Evolutionary conservation across 2,888 invertebrate genomes (phyloP).

Genomic region (Hybos culiciformis): DNA sequence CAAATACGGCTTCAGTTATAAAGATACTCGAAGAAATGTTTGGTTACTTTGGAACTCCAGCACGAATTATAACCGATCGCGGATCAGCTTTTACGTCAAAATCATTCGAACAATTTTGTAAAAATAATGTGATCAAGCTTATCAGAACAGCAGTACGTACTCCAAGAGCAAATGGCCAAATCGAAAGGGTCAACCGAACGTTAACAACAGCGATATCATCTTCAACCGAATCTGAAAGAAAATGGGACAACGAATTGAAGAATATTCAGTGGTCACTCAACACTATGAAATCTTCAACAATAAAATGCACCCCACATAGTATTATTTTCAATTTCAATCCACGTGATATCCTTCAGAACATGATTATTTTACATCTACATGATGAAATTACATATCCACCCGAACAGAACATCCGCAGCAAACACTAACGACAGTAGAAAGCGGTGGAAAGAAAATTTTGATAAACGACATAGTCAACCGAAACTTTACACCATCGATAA

Average conservation of each 20-base stretch:
- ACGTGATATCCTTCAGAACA: neutral
- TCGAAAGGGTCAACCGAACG: conserved; percentile 12
- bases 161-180: conserved; percentile 15
- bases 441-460: conserved; percentile 2
- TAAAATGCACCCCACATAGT: conserved; percentile 14
- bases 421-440: neutral
- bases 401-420: neutral
- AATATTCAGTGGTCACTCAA: conserved; percentile 14
- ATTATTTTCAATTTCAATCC: conserved; percentile 13
- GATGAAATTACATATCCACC: neutral
- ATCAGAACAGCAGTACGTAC: conserved; percentile 17
- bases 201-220: conserved; percentile 16
- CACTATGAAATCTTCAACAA: conserved; percentile 10
- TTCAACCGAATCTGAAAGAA: conserved; percentile 4
- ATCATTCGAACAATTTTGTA: conserved; percentile 16
- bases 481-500: neutral
- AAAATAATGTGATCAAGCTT: conserved; percentile 16
- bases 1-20: neutral
- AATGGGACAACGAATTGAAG: conserved; percentile 12
- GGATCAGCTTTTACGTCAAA: conserved; percentile 20
- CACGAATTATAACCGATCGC: conserved; percentile 17
- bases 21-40: conserved; percentile 3
- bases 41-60: conserved; percentile 16
- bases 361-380: neutral
- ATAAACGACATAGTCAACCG: neutral